A percentile compares a stretch with the other conserved stretches of the same genome.
Conservation (phyloP, 2,113 vertebrate species). For the Heptranchias perlo region DNA sequence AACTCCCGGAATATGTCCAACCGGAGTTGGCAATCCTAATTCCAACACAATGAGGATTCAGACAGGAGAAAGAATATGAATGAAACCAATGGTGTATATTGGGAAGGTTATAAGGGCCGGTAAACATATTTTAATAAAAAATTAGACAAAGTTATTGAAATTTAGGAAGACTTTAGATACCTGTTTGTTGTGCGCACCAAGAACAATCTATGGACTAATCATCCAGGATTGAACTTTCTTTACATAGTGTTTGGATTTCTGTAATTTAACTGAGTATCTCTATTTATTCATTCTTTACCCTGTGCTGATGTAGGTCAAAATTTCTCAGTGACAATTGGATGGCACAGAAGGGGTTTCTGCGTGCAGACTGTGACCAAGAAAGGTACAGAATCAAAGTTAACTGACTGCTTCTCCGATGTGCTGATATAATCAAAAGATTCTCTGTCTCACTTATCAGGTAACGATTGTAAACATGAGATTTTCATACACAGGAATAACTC, state of each 20-base stretch:
- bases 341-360: constrained; percentile 33
- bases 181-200: neutral
- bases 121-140: neutral
- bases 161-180: neutral
- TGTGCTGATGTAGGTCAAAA: constrained; percentile 16
- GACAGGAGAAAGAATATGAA: too few relatives aligned
- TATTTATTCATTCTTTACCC: neutral
- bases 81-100: too few relatives aligned
- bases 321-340: constrained; percentile 39
- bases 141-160: neutral
- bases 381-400: neutral
- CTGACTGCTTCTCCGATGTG: neutral
- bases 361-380: neutral
- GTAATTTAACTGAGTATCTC: neutral
- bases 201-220: neutral
- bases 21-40: too few relatives aligned
- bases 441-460: neutral
- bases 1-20: too few relatives aligned
- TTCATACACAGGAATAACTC: neutral
- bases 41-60: too few relatives aligned
- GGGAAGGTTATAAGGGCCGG: neutral
- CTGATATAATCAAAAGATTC: neutral
- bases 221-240: neutral
- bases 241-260: neutral
- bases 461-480: neutral